Conservation (phyloP, 2,113 vertebrate species). For the Rynchops niger region DNA sequence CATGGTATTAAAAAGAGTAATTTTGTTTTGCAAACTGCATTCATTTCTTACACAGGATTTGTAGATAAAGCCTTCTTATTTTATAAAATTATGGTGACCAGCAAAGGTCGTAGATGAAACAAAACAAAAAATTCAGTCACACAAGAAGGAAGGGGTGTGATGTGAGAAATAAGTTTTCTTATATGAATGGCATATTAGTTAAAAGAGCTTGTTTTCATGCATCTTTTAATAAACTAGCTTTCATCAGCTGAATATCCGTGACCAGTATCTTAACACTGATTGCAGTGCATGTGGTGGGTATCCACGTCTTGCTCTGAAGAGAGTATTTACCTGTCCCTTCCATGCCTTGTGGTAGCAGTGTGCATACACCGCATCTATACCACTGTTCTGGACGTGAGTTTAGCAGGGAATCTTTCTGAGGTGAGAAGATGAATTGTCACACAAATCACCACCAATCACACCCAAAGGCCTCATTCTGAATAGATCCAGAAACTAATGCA, state of each 20-base stretch:
- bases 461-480: background rate
- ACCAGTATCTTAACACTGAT: background rate
- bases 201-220: background rate
- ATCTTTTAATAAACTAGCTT: background rate
- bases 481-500: background rate
- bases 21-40: background rate
- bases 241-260: background rate
- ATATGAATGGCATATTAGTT: background rate
- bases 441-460: background rate
- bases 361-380: background rate
- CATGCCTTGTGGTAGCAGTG: background rate
- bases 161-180: background rate
- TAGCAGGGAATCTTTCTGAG: background rate
- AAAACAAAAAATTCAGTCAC: background rate
- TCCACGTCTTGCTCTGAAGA: background rate
- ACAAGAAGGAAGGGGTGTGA: background rate
- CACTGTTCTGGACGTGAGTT: background rate
- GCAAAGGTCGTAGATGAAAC: background rate
- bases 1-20: background rate
- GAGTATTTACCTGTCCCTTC: background rate
- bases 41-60: background rate
- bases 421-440: background rate
- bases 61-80: background rate
- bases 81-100: background rate
- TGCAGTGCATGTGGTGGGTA: background rate